phyloP scores from a whole-genome alignment of 2,113 vertebrate genomes.

The Propithecus coquereli region DNA sequence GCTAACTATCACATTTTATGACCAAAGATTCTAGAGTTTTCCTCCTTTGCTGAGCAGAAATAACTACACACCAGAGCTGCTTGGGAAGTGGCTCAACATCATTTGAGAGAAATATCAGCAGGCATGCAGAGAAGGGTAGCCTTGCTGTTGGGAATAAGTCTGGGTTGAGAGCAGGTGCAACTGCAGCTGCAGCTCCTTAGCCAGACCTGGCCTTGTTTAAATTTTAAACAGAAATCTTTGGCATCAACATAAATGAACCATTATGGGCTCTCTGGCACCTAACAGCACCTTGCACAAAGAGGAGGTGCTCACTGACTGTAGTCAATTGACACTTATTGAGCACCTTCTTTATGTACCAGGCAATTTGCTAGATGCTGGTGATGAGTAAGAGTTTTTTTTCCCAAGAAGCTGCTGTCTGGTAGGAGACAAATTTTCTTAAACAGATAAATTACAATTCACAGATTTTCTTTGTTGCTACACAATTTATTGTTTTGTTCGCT shows the following conservation, averaged over 20 bases:
- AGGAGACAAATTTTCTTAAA: slow-evolving; percentile 8
- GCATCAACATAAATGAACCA: neutral
- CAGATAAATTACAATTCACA: neutral
- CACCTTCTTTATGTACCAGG: slow-evolving; percentile 7
- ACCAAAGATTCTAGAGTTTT: slow-evolving; percentile 20
- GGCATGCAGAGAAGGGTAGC: neutral
- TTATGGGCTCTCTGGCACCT: slow-evolving; percentile 21
- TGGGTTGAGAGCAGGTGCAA: slow-evolving; percentile 29
- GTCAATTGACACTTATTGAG: neutral
- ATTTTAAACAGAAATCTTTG: slow-evolving; percentile 40
- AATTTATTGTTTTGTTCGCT: slow-evolving; percentile 2
- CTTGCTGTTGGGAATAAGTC: neutral
- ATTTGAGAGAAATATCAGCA: slow-evolving; percentile 8
- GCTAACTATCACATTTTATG: slow-evolving; percentile 22
- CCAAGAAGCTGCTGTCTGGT: neutral
- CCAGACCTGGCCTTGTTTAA: slow-evolving; percentile 26
- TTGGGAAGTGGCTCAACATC: neutral
- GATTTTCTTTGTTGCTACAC: slow-evolving; percentile 12
- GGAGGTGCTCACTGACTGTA: neutral
- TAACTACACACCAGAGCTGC: neutral
- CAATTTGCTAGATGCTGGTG: neutral
- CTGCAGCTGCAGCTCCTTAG: slow-evolving; percentile 5
- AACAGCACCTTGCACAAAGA: neutral
- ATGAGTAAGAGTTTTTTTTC: neutral
- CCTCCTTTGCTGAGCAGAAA: slow-evolving; percentile 5